phyloP scores from a whole-genome alignment of 2,797 vertebrate genomes.

The Hemitrygon akajei region DNA sequence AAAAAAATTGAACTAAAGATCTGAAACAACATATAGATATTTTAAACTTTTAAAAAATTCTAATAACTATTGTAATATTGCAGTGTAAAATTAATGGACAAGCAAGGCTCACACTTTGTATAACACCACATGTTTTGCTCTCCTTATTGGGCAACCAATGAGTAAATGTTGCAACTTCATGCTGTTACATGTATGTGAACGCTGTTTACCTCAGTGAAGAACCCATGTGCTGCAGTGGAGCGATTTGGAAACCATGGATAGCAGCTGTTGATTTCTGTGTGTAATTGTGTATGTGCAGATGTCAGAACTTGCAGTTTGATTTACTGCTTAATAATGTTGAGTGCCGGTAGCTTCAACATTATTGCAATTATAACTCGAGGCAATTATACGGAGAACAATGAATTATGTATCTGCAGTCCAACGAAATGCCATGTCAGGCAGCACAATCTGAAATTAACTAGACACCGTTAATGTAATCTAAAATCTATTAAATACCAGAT shows the following conservation, averaged over 20 bases:
- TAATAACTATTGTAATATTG: not conserved
- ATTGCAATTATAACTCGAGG: not conserved
- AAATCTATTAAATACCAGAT: not conserved
- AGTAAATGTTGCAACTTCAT: not conserved
- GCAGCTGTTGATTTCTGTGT: not conserved
- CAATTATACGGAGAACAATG: not conserved
- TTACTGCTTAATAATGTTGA: not conserved
- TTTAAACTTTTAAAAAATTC: not conserved
- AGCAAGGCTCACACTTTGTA: not conserved
- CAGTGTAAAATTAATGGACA: not conserved
- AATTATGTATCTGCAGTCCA: not conserved
- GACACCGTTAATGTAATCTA: not conserved
- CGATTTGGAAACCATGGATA: not conserved
- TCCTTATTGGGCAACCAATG: not conserved
- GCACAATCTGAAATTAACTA: not conserved
- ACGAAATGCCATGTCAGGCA: not conserved
- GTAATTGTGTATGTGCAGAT: not conserved
- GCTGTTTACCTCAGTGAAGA: not conserved
- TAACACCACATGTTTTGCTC: not conserved
- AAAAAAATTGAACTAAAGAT: not conserved
- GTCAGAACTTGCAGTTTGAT: not conserved
- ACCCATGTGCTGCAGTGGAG: not conserved
- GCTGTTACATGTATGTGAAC: not conserved
- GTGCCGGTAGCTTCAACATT: not conserved
- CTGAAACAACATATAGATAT: not conserved